Evolutionary conservation across 2,888 invertebrate genomes (phyloP).

Genomic region (Apocheima hispidaria): DNA sequence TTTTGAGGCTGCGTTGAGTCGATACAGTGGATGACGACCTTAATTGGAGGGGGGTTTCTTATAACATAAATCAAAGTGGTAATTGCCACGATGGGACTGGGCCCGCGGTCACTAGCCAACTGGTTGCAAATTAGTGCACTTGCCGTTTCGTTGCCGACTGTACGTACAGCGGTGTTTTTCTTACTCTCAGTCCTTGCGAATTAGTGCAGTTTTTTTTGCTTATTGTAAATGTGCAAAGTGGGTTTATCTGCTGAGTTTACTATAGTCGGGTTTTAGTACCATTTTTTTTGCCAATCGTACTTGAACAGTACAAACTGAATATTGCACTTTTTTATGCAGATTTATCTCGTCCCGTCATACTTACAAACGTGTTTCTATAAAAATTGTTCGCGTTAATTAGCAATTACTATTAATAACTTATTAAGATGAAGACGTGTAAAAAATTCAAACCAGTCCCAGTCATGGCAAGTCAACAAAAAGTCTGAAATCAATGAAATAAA

Average conservation of each 20-base stretch:
- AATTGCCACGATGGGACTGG: conserved; percentile 61
- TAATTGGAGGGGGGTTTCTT: conserved; percentile 60
- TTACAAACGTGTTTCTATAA: neutral
- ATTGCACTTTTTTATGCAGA: neutral
- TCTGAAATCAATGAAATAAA: conserved; percentile 22
- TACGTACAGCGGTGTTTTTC: conserved; percentile 8
- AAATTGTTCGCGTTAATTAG: conserved; percentile 4
- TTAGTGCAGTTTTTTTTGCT: conserved; percentile 7
- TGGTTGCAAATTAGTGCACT: conserved; percentile 51
- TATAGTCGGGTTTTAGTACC: neutral
- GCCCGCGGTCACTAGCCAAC: conserved; percentile 51
- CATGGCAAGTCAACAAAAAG: conserved; percentile 14
- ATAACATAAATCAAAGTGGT: conserved; percentile 71
- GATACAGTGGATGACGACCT: neutral
- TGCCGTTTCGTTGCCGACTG: conserved; percentile 43
- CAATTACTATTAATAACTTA: conserved; percentile 6
- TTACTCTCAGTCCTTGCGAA: conserved; percentile 14
- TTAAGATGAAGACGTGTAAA: conserved; percentile 1
- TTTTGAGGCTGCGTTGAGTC: neutral
- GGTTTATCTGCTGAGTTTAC: conserved; percentile 9
- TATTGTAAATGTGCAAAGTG: neutral
- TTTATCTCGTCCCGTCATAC: neutral
- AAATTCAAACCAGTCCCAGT: neutral
- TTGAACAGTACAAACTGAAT: neutral
- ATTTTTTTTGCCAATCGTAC: neutral